Base-by-base conservation (phyloP, 1,140 invertebrate species). In the Tetragonula clypearis region DNA sequence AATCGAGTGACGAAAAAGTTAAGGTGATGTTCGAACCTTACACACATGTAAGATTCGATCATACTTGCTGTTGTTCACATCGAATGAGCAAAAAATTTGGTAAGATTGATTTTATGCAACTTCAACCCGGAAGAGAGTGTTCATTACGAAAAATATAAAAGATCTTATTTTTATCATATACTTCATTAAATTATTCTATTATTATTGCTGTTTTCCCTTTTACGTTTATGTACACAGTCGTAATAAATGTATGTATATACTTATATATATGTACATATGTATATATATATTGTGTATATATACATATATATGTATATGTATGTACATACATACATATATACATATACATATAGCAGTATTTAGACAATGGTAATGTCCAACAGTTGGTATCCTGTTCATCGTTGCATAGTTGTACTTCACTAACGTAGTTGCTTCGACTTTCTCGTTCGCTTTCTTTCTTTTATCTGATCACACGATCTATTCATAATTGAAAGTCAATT, bases 291-390 rank as follows among this genome's bases (percentile, higher is more conserved):
- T 35, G 35, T 49, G 3, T 41, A 41, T 91, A 72, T 41, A 41
- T 41, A 41, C 8, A 8, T 49, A 49, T 8, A 49, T 55, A 74
- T 56, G 21, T 56, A 74, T 74, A 14, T 86, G 88, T 68, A 91
- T 92, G 92, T 88, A 65, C 14, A 26, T 4, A 35, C n/a, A 73
- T 69, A 69, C 41, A 71, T 71, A 53, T 71, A 71, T 35, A 41
- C 35, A 60, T 60, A 60, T 60, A 49, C 84, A 90, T 69, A 92
- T 92, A 93, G 90, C 93, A 93, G 93, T 94, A 95, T 93, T 93
- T 95, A 95, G 94, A 95, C 94, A 94, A 95, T 95, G 94, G 94
- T 95, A 94, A 94, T 94, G 91, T 95, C 94, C 94, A 95, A 95
- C 94, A 94, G 94, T 92, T 94, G 94, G 94, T 94, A 94, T 87